phyloP scores from a whole-genome alignment of 2,113 vertebrate genomes.

The Podarcis muralis region DNA sequence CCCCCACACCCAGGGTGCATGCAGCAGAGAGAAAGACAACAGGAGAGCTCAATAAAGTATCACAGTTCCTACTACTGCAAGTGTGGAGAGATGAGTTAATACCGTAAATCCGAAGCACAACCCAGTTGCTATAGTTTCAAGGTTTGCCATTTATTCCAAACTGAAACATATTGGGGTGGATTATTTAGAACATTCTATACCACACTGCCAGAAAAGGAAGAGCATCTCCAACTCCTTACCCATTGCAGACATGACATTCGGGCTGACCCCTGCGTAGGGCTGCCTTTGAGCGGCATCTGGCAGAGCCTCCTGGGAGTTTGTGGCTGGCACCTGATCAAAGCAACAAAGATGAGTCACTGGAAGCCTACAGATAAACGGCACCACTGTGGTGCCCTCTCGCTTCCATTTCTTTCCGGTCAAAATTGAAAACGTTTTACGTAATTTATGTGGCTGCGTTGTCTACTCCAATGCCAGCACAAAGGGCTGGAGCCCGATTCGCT shows the following conservation, averaged over 20 bases:
- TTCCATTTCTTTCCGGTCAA: not conserved
- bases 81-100: no score
- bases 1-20: no score
- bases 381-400: not conserved
- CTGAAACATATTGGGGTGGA: no score
- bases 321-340: not conserved
- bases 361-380: not conserved
- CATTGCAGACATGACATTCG: not conserved
- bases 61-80: no score
- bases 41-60: no score
- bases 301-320: not conserved
- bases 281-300: not conserved
- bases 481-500: no score
- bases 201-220: not conserved
- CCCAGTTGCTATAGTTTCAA: no score
- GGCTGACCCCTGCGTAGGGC: not conserved
- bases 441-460: not conserved
- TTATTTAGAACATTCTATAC: not conserved
- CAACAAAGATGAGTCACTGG: not conserved
- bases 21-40: no score
- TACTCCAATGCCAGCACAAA: no score
- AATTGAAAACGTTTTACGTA: no score
- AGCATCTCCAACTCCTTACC: not conserved
- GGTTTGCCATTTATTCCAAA: no score
- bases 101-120: no score